A percentile compares a stretch with the other conserved stretches of the same genome.
Conservation (phyloP, 2,888 invertebrate species). For the Hyalella azteca region DNA sequence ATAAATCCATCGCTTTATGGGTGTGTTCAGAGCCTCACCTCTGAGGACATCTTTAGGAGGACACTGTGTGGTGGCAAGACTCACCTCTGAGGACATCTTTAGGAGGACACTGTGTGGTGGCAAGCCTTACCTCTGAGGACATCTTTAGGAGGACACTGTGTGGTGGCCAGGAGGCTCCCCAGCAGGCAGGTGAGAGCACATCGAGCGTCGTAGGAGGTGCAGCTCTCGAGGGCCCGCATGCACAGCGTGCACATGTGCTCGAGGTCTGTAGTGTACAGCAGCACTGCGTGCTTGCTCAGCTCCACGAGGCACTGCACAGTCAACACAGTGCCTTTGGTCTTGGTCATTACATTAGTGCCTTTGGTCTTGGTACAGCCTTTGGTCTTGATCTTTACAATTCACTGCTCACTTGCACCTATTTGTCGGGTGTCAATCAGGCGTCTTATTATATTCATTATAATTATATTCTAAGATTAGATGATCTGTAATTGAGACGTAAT, state of each 20-base stretch:
- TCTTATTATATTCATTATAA: too few relatives aligned
- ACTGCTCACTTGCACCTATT: too few relatives aligned
- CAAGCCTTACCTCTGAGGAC: constrained; percentile 45
- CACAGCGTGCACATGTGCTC: constrained; percentile 91
- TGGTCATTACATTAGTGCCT: not conserved
- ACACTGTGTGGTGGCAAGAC: constrained; percentile 83
- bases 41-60: constrained; percentile 57
- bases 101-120: not conserved
- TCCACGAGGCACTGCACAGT: constrained; percentile 78
- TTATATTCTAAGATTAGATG: too few relatives aligned
- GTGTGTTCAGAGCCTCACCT: too few relatives aligned
- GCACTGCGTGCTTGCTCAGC: constrained; percentile 83
- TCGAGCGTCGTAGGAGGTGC: constrained; percentile 86
- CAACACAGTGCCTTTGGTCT: too few relatives aligned
- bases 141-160: constrained; percentile 69
- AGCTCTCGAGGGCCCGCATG: constrained; percentile 85
- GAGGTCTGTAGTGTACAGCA: constrained; percentile 83
- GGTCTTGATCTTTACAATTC: too few relatives aligned
- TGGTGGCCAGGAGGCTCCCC: constrained; percentile 84
- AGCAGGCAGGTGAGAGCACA: constrained; percentile 91
- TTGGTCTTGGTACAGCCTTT: too few relatives aligned
- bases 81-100: too few relatives aligned
- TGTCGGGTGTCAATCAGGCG: too few relatives aligned
- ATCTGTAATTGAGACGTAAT: too few relatives aligned
- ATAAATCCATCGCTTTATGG: too few relatives aligned